phyloP scores from a whole-genome alignment of 2,113 vertebrate genomes.

The Apeltes quadracus region DNA sequence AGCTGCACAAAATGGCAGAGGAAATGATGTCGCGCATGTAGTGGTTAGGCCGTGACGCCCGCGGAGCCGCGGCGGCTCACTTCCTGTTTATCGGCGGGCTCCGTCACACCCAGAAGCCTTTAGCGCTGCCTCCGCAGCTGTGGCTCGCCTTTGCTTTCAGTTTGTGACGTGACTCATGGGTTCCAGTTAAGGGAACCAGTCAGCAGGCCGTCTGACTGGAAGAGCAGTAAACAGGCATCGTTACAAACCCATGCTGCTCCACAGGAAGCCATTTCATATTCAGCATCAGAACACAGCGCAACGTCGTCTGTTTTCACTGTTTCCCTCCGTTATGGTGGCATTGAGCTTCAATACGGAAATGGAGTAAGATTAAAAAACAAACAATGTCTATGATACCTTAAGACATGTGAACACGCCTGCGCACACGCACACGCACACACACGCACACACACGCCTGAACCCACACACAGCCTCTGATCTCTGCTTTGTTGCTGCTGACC shows the following conservation, averaged over 20 bases:
- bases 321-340: neutral
- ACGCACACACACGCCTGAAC: neutral
- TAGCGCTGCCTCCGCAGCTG: neutral
- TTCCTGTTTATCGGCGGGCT: conserved; percentile 51
- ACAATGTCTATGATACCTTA: neutral
- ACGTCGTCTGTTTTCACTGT: neutral
- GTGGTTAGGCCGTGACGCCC: conserved; percentile 2
- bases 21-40: conserved; percentile 18
- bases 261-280: neutral
- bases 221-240: conserved; percentile 42
- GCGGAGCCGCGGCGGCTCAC: conserved; percentile 24
- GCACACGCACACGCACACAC: conserved; percentile 10
- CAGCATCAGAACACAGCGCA: too few relatives aligned
- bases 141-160: conserved; percentile 52
- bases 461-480: conserved; percentile 17
- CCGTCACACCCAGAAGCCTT: conserved; percentile 33
- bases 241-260: neutral
- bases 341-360: neutral
- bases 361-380: neutral
- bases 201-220: conserved; percentile 60
- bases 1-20: neutral
- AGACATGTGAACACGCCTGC: neutral
- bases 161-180: conserved; percentile 65
- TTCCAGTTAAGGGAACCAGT: conserved; percentile 58
- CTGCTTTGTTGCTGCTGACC: conserved; percentile 24